phyloP scores from a whole-genome alignment of 2,797 vertebrate genomes.

The Thaleichthys pacificus region DNA sequence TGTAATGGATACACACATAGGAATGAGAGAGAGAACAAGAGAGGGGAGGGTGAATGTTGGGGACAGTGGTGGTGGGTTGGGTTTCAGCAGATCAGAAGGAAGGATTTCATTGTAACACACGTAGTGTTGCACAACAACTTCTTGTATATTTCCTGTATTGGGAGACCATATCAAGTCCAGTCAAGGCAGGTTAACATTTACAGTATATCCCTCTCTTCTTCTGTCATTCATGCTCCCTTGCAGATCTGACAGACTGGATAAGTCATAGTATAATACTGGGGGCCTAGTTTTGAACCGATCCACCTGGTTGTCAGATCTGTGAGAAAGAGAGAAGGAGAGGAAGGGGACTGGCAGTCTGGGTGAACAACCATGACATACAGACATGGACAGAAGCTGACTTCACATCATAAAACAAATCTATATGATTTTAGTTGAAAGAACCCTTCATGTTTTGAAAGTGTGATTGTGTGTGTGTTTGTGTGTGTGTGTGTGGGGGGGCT shows the following conservation, averaged over 20 bases:
- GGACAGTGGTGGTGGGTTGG: constrained; percentile 1
- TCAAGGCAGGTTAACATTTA: neutral
- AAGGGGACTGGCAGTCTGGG: neutral
- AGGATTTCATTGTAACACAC: neutral
- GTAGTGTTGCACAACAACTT: neutral
- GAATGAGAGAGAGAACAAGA: neutral
- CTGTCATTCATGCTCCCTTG: constrained; percentile 1
- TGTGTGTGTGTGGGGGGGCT: neutral
- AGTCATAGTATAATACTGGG: neutral
- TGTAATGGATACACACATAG: constrained; percentile 77
- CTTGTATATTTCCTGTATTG: no score
- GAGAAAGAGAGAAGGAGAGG: constrained; percentile 8
- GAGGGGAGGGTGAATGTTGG: neutral
- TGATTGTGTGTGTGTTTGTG: neutral
- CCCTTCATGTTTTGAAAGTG: neutral
- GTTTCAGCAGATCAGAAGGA: constrained; percentile 18
- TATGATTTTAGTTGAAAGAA: no score
- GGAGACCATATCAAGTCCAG: no score
- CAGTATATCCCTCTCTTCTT: constrained; percentile 13
- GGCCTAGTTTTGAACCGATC: neutral
- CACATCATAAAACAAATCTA: neutral
- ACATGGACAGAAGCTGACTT: neutral
- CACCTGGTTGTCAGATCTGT: constrained; percentile 15
- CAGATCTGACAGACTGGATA: neutral
- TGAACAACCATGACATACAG: neutral